Conservation (phyloP, 2,888 invertebrate genomes). For the Eutolmus rufibarbis region DNA sequence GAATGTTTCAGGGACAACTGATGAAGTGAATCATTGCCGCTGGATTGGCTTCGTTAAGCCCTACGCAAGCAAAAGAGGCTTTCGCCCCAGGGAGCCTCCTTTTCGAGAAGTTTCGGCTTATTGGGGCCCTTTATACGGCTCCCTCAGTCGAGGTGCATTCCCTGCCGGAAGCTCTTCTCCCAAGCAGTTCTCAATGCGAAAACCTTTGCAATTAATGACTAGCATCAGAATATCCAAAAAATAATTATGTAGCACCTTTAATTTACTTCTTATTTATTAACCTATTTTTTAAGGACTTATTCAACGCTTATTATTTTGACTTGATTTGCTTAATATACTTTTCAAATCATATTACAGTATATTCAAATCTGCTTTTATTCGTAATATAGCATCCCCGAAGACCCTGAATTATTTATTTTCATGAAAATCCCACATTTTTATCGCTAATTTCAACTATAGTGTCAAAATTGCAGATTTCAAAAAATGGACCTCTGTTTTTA, state of each 20-base stretch:
- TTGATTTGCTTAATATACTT: too few relatives aligned
- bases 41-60: conserved; percentile 13
- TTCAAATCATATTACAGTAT: too few relatives aligned
- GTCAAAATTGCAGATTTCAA: too few relatives aligned
- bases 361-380: too few relatives aligned
- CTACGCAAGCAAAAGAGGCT: not conserved
- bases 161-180: not conserved
- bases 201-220: not conserved
- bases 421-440: too few relatives aligned
- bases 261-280: not conserved
- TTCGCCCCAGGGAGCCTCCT: not conserved
- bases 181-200: not conserved
- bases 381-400: too few relatives aligned
- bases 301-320: too few relatives aligned
- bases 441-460: too few relatives aligned
- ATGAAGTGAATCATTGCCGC: not conserved
- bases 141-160: not conserved
- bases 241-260: not conserved
- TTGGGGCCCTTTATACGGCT: not conserved
- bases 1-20: not conserved
- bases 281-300: too few relatives aligned
- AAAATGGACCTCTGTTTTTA: too few relatives aligned
- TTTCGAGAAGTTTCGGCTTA: not conserved
- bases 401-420: too few relatives aligned
- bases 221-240: not conserved